Evolutionary conservation across 2,888 invertebrate species (phyloP), one percentile per base, ranked within the genome.

Genomic region (Sinohyriopsis cumingii): DNA sequence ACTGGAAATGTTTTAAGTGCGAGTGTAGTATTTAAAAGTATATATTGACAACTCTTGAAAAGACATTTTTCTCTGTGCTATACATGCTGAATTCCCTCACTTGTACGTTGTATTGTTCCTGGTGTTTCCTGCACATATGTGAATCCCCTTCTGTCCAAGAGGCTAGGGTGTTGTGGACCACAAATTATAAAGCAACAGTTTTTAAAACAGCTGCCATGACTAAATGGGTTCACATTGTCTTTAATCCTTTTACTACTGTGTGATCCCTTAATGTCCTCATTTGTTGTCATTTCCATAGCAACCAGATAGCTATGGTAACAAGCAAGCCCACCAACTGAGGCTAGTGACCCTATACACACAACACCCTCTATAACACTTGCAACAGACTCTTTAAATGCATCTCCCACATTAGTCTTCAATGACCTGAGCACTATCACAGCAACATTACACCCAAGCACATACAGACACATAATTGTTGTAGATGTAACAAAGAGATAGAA

Each of bases 221-320:
- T 77, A 60, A 67, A 77, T 25, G 77, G 77, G 61, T 77, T 77
- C 12, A 28, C 25, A 25, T 25, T 45, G 54, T 77, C 70, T 67
- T 77, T 77, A 54, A 64, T 72, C 65, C 72, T 71, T 65, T 68
- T 73, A 45, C 64, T 63, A 67, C 70, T 75, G 60, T 59, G 75
- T 53, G 70, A 71, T n/a, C 77, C 77, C 56, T 77, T 77, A 28
- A 77, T 75, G 53, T 77, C 77, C 55, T 77, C 77, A 62, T 77
- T 77, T 45, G 77, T 77, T n/a, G 77, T 77, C 62, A 70, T 69
- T 60, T 75, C 77, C 15, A 54, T 63, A n/a, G 69, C 69, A n/a
- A 77, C 77, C n/a, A 77, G 68, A 68, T 73, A 73, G 22, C 71
- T 72, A 65, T 77, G 77, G 65, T 77, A 77, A 67, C 77, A 77